Base-by-base conservation (phyloP, 2,888 invertebrate species). In the Anticlea derivata region DNA sequence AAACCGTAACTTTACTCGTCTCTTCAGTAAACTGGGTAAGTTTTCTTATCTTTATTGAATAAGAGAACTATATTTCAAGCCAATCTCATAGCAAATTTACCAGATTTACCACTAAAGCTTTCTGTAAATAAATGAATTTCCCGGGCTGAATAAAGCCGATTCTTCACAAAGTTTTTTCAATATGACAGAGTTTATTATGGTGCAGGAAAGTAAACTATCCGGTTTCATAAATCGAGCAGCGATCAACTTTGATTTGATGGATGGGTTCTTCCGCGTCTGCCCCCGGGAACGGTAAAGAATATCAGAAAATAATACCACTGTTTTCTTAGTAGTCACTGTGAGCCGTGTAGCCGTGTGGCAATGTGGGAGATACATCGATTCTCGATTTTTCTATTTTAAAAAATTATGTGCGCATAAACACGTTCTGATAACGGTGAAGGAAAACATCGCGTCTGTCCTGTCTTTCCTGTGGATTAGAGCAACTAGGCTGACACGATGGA, bases 241-340 rank as follows among this genome's bases (percentile, higher is more conserved):
- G 78, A 80, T 81, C 78, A 78, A 77, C 72, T 78, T 74, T 73
- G 75, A 75, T 75, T 76, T 82, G 82, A 82, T 81, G 74, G 82
- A 82, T 82, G 77, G 68, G 72, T 68, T 46, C 45, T 45, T 41
- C 33, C 45, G 44, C 57, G 54, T 55, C 66, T 64, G 55, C 53
- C n/a, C n/a, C n/a, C n/a, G 40, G 45, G 51, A 50, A 41, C 41
- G 37, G 45, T 33, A 50, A 54, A 54, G 49, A 54, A 58, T 49
- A 49, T 31, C 17, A 44, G 50, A 54, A 54, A 53, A 60, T 56
- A 60, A 51, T 52, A 40, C 48, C 34, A 50, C 45, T 50, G 33
- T 46, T 46, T 45, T 49, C 39, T 44, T 34, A 40, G n/a, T n/a
- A n/a, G n/a, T n/a, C n/a, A n/a, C n/a, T n/a, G n/a, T n/a, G n/a